phyloP scores from a whole-genome alignment of 2,797 vertebrate species.

The Esox masquinongy region DNA sequence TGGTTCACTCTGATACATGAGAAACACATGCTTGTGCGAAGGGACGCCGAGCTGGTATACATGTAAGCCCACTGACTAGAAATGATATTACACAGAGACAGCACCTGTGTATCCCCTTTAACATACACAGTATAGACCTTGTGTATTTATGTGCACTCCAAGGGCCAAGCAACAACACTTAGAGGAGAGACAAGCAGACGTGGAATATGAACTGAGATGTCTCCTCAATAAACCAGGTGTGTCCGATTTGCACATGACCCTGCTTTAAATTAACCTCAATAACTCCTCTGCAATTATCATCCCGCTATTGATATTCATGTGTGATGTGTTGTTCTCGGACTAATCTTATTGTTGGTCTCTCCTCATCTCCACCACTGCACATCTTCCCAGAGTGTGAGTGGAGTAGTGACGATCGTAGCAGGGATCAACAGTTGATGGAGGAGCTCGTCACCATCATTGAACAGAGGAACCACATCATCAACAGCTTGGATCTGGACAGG shows the following conservation, averaged over 20 bases:
- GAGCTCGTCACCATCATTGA: slow-evolving; percentile 87
- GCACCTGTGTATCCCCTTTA: background rate
- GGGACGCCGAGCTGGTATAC: slow-evolving; percentile 85
- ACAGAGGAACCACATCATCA: slow-evolving; percentile 89
- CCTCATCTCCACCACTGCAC: background rate
- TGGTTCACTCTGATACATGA: slow-evolving; percentile 90
- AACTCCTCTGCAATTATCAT: background rate
- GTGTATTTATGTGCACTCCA: slow-evolving; percentile 7
- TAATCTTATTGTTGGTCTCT: background rate
- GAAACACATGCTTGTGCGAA: slow-evolving; percentile 82
- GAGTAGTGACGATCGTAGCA: slow-evolving; percentile 79
- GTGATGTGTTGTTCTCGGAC: background rate
- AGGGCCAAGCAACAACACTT: slow-evolving; percentile 90
- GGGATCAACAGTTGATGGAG: slow-evolving; percentile 84
- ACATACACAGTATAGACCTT: background rate
- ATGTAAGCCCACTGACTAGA: slow-evolving; percentile 74
- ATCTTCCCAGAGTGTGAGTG: slow-evolving; percentile 81
- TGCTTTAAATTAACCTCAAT: background rate
- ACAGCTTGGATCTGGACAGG: slow-evolving; percentile 87
- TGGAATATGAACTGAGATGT: slow-evolving; percentile 87
- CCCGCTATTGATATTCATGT: background rate
- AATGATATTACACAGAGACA: background rate
- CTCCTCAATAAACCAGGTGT: slow-evolving; percentile 91
- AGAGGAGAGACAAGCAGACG: slow-evolving; percentile 88
- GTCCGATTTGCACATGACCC: background rate